phyloP scores from a whole-genome alignment of 53 echinoderm and acorn worm species.

The Paracentrotus lividus region DNA sequence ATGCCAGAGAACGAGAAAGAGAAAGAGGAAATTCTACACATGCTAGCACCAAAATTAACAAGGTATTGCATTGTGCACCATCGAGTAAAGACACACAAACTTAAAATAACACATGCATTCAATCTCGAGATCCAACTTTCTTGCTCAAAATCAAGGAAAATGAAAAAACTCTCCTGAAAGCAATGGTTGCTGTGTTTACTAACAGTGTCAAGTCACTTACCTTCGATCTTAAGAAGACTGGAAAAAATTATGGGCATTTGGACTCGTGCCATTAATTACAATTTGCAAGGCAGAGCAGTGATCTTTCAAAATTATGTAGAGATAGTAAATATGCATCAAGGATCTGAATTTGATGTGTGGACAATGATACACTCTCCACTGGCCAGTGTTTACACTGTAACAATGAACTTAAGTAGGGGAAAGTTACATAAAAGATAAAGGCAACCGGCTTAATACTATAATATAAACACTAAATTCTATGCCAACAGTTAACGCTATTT shows the following conservation, averaged over 20 bases:
- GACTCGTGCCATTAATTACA: conserved; percentile 14
- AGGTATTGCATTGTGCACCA: too few relatives aligned
- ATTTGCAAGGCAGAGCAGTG: neutral
- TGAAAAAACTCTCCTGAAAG: neutral
- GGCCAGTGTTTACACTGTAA: neutral
- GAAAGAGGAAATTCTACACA: too few relatives aligned
- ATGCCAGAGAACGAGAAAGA: too few relatives aligned
- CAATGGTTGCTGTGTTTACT: conserved; percentile 1
- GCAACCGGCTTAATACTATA: neutral
- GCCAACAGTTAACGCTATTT: neutral
- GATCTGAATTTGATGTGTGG: conserved; percentile 17
- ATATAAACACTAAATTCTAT: neutral
- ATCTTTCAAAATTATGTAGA: neutral
- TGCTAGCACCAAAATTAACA: too few relatives aligned
- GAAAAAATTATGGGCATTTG: conserved; percentile 27
- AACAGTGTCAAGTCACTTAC: neutral
- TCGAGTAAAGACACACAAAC: neutral
- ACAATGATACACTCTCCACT: neutral
- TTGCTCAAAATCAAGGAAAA: neutral
- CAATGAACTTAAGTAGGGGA: neutral
- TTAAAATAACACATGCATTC: neutral
- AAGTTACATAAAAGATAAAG: neutral
- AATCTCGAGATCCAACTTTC: neutral
- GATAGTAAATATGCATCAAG: neutral
- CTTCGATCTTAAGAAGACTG: neutral